Evolutionary conservation across 2,113 vertebrate species (phyloP).

Genomic region (Shinisaurus crocodilurus): DNA sequence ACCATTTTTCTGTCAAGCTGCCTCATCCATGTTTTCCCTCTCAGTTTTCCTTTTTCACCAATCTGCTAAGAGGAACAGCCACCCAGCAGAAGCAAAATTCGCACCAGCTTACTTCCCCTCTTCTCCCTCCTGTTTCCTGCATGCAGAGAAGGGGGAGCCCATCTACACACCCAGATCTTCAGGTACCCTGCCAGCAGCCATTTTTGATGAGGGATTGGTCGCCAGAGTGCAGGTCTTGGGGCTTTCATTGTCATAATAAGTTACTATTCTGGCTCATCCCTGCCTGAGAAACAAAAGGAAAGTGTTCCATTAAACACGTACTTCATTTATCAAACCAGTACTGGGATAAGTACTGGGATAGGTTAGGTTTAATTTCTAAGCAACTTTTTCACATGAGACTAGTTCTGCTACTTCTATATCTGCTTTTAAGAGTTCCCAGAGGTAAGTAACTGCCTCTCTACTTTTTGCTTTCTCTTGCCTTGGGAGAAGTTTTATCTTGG

Average conservation of each 20-base stretch:
- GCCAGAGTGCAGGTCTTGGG: neutral
- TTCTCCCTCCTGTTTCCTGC: constrained; percentile 4
- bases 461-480: neutral
- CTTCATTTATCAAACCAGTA: neutral
- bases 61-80: constrained; percentile 18
- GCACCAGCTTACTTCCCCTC: constrained; percentile 1
- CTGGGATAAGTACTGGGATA: neutral
- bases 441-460: neutral
- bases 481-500: neutral
- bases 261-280: neutral
- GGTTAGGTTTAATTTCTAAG: neutral
- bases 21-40: constrained; percentile 11
- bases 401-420: neutral
- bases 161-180: neutral
- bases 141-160: constrained; percentile 15
- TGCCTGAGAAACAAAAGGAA: neutral
- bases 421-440: neutral
- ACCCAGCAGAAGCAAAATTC: constrained; percentile 28
- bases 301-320: neutral
- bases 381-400: neutral
- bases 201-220: neutral
- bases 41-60: constrained; percentile 26
- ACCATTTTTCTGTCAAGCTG: neutral
- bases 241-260: neutral
- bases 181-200: constrained; percentile 8